A percentile compares a stretch with the other conserved stretches of the same genome.
Conservation (phyloP, 2,113 vertebrate genomes). For the Dipodomys merriami region DNA sequence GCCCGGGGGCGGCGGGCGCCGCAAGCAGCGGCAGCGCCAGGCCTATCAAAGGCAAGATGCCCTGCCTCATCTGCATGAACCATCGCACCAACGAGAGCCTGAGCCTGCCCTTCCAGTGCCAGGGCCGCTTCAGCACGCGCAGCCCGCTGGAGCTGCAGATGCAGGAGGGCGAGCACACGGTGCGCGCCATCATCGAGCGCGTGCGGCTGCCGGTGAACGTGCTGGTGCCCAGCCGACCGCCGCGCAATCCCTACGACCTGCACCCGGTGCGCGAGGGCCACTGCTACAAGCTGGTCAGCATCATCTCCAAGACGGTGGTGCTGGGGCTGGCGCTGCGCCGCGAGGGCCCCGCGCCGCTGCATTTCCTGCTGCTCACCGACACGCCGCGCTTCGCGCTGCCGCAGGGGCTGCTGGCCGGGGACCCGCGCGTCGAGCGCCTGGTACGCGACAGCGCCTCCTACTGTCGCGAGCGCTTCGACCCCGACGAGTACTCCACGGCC, state of each 20-base stretch:
- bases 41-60: slow-evolving; percentile 93
- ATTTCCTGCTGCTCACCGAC: slow-evolving; percentile 95
- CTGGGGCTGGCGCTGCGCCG: slow-evolving; percentile 94
- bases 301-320: slow-evolving; percentile 98
- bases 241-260: slow-evolving; percentile 95
- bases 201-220: slow-evolving; percentile 97
- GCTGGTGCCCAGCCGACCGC: slow-evolving; percentile 93
- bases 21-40: slow-evolving; percentile 37
- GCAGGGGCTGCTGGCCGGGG: slow-evolving; percentile 90
- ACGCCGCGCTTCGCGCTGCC: slow-evolving; percentile 96
- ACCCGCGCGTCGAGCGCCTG: slow-evolving; percentile 91
- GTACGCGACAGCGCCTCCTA: slow-evolving; percentile 92
- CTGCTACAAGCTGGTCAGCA: slow-evolving; percentile 98
- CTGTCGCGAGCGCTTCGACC: slow-evolving; percentile 93
- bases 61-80: slow-evolving; percentile 98
- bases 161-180: slow-evolving; percentile 97
- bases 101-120: slow-evolving; percentile 97
- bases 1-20: neutral
- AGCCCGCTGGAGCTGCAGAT: slow-evolving; percentile 97
- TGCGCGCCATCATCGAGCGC: slow-evolving; percentile 97
- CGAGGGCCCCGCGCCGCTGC: slow-evolving; percentile 93
- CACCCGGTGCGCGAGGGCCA: slow-evolving; percentile 97
- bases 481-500: slow-evolving; percentile 95
- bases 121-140: slow-evolving; percentile 97
- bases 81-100: slow-evolving; percentile 99